Percentiles rank a stretch among this genome's conserved stretches.
Conservation (phyloP, 1,140 invertebrate genomes). For the Euwallacea fornicatus region DNA sequence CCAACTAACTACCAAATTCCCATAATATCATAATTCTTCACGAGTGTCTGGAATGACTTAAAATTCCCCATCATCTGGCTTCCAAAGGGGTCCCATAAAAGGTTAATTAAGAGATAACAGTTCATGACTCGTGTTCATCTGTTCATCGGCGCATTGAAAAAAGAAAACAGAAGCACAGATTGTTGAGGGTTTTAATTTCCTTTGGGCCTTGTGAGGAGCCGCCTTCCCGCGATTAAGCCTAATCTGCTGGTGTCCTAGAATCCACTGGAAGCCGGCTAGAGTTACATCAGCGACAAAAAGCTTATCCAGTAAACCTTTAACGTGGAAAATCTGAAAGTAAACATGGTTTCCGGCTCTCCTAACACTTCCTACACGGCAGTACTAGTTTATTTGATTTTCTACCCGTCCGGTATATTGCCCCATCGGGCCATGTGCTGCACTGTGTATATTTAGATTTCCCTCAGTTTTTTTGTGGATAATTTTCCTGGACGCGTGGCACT, state of each 20-base stretch:
- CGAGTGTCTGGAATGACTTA: not conserved
- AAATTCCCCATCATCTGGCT: slow-evolving; percentile 5
- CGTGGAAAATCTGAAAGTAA: slow-evolving; percentile 29
- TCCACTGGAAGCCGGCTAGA: not conserved
- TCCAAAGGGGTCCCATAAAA: slow-evolving; percentile 5
- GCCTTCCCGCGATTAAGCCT: too few relatives aligned
- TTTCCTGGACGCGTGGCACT: slow-evolving; percentile 12
- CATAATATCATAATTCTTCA: too few relatives aligned
- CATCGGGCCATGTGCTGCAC: slow-evolving; percentile 22
- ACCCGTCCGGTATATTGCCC: slow-evolving; percentile 30
- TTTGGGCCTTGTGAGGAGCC: not conserved
- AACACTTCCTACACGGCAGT: slow-evolving; percentile 31
- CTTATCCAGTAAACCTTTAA: not conserved
- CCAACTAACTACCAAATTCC: too few relatives aligned
- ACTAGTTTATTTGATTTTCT: slow-evolving; percentile 31
- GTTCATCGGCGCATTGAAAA: too few relatives aligned
- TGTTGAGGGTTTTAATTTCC: not conserved
- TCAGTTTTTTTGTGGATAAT: slow-evolving; percentile 6
- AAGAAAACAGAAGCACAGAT: slow-evolving; percentile 9
- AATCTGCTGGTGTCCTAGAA: too few relatives aligned
- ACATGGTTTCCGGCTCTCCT: slow-evolving; percentile 25
- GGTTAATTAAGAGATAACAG: slow-evolving; percentile 16
- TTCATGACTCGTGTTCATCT: slow-evolving; percentile 2
- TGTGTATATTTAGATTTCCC: slow-evolving; percentile 31
- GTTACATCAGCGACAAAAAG: not conserved